These are phyloP conservation scores for Tokudaia muenninki DNA, from an alignment of 2,797 vertebrate genomes.

Conservation along the genomic window DNA sequence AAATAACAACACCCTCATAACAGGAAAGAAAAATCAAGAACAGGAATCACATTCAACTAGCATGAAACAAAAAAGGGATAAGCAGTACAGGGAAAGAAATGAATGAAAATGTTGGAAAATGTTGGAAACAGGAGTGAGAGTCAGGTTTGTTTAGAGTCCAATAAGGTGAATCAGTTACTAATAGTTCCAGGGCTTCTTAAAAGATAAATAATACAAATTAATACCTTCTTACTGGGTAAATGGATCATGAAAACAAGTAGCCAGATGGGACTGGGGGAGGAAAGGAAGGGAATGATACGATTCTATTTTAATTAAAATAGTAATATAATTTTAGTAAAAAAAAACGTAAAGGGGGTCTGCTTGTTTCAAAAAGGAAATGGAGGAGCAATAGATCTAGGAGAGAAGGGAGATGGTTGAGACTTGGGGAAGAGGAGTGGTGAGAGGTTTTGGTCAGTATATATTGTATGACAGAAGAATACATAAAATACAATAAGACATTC, in stretches of 20 bases:
- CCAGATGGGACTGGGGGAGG: accelerated
- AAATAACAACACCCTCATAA: background rate
- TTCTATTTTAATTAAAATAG: background rate
- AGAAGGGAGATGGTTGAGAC: background rate
- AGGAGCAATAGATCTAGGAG: background rate
- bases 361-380: background rate
- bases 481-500: background rate
- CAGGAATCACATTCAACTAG: background rate
- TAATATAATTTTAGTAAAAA: background rate
- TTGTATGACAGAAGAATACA: background rate
- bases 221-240: background rate
- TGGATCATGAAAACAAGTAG: background rate
- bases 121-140: background rate
- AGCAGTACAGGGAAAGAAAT: background rate
- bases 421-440: background rate
- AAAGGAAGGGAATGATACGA: background rate
- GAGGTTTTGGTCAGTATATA: background rate
- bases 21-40: background rate
- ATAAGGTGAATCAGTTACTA: background rate
- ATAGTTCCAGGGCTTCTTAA: background rate
- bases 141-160: background rate
- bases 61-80: background rate
- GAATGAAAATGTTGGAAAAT: background rate
- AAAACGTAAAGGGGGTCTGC: background rate
- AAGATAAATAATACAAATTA: background rate